Conservation (phyloP, 1,140 invertebrate species). For the Cotesia typhae region DNA sequence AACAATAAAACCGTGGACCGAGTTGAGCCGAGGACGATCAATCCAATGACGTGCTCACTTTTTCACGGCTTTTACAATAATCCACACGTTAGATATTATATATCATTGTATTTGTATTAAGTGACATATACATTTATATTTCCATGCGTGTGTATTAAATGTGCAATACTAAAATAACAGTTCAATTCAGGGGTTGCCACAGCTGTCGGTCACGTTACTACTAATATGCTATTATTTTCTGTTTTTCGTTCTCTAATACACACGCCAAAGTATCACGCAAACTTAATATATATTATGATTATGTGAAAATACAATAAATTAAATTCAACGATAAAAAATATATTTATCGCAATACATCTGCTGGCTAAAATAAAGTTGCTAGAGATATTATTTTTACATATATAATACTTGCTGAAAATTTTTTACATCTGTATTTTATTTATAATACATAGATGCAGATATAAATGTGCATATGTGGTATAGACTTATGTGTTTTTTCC, state of each 20-base stretch:
- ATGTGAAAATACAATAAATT: no score
- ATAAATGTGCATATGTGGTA: not conserved
- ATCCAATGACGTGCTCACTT: not conserved
- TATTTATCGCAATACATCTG: no score
- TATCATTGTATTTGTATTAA: not conserved
- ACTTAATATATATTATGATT: no score
- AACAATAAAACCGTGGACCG: slow-evolving; percentile 24
- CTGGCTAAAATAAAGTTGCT: no score
- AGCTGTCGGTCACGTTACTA: slow-evolving; percentile 39
- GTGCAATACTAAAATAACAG: slow-evolving; percentile 37
- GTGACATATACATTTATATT: not conserved
- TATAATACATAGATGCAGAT: not conserved
- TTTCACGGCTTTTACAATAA: slow-evolving; percentile 25
- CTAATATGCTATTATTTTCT: slow-evolving; percentile 46
- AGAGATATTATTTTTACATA: no score
- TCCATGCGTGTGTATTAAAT: not conserved
- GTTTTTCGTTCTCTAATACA: slow-evolving; percentile 22
- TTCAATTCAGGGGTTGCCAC: slow-evolving; percentile 44
- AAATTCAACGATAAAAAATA: no score
- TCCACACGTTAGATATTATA: not conserved
- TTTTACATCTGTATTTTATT: not conserved
- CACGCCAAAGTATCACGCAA: no score
- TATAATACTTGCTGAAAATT: no score
- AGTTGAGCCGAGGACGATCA: slow-evolving; percentile 12
- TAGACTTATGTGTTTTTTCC: not conserved